These are phyloP conservation scores for Ceramica pisi DNA, from an alignment of 2,888 invertebrate species.

Conservation along the genomic window DNA sequence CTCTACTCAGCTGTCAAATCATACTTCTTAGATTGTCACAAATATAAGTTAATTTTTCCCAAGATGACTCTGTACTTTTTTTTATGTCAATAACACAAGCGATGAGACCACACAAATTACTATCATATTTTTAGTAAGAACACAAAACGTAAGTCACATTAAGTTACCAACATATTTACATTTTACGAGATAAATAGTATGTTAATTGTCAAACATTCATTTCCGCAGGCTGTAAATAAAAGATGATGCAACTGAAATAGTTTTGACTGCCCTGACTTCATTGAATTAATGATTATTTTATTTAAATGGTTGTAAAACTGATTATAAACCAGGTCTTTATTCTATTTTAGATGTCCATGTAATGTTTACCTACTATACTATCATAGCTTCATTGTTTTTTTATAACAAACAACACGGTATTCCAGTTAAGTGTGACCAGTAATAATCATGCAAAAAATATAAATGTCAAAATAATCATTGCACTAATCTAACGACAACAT, in stretches of 20 bases:
- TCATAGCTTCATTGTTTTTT: not conserved
- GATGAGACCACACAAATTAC: not conserved
- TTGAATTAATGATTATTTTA: not conserved
- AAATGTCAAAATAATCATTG: constrained; percentile 31
- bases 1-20: no score
- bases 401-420: not conserved
- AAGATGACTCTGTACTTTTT: not conserved
- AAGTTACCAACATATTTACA: not conserved
- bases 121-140: not conserved
- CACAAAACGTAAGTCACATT: not conserved
- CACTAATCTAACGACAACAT: constrained; percentile 33
- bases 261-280: not conserved
- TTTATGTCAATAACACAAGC: not conserved
- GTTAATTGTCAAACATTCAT: not conserved
- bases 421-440: not conserved
- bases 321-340: not conserved
- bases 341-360: no score
- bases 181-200: not conserved
- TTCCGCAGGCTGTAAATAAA: constrained; percentile 5
- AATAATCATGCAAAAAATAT: constrained; percentile 2
- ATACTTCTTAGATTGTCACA: no score
- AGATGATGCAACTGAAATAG: constrained; percentile 6
- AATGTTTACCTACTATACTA: not conserved
- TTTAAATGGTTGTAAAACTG: not conserved
- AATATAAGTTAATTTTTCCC: not conserved